A percentile compares a stretch with the other conserved stretches of the same genome.
Conservation (phyloP, 1,140 invertebrate genomes). For the Megalonaias nervosa region DNA sequence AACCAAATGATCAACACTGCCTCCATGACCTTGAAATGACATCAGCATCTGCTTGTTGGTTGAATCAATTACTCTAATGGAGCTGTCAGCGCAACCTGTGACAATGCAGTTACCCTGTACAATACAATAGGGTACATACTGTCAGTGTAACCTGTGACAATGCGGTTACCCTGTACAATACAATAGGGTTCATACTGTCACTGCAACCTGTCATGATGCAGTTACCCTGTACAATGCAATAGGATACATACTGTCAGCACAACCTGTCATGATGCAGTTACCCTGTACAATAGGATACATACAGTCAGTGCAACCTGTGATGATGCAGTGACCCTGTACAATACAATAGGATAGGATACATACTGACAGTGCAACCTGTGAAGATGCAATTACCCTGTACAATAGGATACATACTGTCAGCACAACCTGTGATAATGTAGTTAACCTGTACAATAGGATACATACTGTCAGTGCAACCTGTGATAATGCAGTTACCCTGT, state of each 20-base stretch:
- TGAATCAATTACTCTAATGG: constrained; percentile 48
- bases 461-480: constrained; percentile 52
- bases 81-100: constrained; percentile 56
- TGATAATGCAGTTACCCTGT: constrained; percentile 53
- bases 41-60: constrained; percentile 42
- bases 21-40: constrained; percentile 51
- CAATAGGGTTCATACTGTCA: constrained; percentile 29
- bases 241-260: constrained; percentile 41
- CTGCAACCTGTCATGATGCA: constrained; percentile 55
- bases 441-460: constrained; percentile 36
- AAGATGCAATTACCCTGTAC: too few species aligned
- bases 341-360: too few species aligned
- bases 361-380: too few species aligned
- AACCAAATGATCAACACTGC: constrained; percentile 53
- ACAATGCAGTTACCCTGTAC: constrained; percentile 50
- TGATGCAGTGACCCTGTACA: constrained; percentile 46
- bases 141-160: constrained; percentile 59
- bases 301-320: constrained; percentile 58
- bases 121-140: constrained; percentile 4
- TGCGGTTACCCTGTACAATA: constrained; percentile 40
- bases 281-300: constrained; percentile 22
- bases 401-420: constrained; percentile 31
- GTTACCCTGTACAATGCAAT: constrained; percentile 38
- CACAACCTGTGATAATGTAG: constrained; percentile 56
- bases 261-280: constrained; percentile 53